These are phyloP conservation scores for Poeciliopsis prolifica DNA, from an alignment of 2,113 vertebrate species.

Conservation along the genomic window DNA sequence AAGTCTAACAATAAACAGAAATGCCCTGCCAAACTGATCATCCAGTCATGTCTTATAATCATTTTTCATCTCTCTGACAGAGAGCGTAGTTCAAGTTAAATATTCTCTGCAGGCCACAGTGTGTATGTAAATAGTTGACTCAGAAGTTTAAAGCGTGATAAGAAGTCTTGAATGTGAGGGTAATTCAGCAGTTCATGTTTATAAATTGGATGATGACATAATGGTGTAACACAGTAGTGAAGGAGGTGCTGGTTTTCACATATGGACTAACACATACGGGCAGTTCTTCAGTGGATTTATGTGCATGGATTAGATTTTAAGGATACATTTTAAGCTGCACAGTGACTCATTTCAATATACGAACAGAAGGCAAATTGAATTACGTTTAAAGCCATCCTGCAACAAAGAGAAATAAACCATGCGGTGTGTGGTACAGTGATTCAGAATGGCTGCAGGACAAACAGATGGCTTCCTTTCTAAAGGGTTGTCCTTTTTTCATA, in stretches of 20 bases:
- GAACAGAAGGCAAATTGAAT: conserved; percentile 33
- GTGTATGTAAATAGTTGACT: too few species aligned
- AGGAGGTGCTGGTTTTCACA: too few species aligned
- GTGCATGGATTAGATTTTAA: conserved; percentile 23
- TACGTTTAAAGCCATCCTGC: conserved; percentile 27
- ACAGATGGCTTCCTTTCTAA: conserved; percentile 41
- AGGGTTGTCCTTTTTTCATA: conserved; percentile 10
- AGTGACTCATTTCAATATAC: conserved; percentile 38
- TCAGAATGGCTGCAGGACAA: conserved; percentile 4
- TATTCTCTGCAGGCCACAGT: too few species aligned
- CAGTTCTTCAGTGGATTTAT: conserved; percentile 13
- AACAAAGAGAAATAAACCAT: conserved; percentile 37
- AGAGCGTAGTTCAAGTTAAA: too few species aligned
- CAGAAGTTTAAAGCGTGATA: too few species aligned
- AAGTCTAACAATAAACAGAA: neutral
- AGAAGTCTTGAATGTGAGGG: too few species aligned
- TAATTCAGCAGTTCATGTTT: too few species aligned
- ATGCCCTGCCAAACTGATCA: too few species aligned
- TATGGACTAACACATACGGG: neutral
- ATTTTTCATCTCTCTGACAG: too few species aligned
- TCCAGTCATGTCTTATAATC: too few species aligned
- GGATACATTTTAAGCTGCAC: conserved; percentile 12
- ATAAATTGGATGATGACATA: too few species aligned
- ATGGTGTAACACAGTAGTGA: too few species aligned
- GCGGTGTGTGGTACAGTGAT: conserved; percentile 15